A percentile compares a stretch with the other conserved stretches of the same genome.
Evolutionary conservation across 2,888 invertebrate genomes (phyloP).

Genomic region (Spisula solida): DNA sequence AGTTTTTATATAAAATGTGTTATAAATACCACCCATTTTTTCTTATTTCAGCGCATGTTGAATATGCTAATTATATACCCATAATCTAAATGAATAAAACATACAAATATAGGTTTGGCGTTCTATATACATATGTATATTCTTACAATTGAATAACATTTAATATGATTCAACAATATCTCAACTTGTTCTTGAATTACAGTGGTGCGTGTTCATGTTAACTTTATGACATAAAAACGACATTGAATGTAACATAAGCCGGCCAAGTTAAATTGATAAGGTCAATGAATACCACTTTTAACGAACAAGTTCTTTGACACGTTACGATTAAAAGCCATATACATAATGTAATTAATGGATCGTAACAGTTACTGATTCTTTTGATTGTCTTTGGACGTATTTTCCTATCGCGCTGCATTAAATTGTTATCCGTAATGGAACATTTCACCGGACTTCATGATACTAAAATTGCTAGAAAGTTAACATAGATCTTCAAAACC

Average conservation of each 20-base stretch:
- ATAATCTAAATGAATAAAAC: no score
- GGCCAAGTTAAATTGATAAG: neutral
- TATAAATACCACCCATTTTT: no score
- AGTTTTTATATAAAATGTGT: no score
- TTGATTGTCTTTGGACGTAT: conserved; percentile 44
- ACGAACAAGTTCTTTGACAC: conserved; percentile 38
- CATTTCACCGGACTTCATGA: neutral
- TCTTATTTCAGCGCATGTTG: no score
- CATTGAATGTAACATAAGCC: conserved; percentile 22
- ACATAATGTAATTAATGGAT: neutral
- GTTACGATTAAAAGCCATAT: conserved; percentile 32
- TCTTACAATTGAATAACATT: neutral
- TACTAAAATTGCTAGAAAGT: neutral
- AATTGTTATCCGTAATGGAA: neutral
- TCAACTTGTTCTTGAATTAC: neutral
- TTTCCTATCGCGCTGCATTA: neutral
- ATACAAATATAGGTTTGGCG: neutral
- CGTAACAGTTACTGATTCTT: conserved; percentile 36
- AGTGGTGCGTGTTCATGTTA: neutral
- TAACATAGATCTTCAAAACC: neutral
- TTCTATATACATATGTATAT: neutral
- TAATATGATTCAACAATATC: neutral
- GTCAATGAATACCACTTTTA: conserved; percentile 20
- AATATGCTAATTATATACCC: no score
- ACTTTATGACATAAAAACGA: neutral